Evolutionary conservation across 2,113 vertebrate species (phyloP).

Genomic region (Lamprotornis superbus): DNA sequence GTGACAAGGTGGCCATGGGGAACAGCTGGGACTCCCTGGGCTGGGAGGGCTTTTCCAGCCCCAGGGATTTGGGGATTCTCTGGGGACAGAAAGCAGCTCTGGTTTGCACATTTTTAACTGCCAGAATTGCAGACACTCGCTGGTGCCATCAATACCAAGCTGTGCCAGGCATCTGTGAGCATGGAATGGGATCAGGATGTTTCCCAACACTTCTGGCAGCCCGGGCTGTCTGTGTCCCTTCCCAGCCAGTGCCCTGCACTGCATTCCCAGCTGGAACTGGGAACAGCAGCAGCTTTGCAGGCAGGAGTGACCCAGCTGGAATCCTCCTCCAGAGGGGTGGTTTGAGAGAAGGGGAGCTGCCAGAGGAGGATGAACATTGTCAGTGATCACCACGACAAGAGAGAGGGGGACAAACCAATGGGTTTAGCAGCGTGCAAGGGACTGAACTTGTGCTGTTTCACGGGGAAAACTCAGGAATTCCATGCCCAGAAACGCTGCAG

Average conservation of each 20-base stretch:
- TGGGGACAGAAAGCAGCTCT: neutral
- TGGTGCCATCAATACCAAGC: neutral
- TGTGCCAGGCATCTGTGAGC: neutral
- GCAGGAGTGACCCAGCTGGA: conserved; percentile 10
- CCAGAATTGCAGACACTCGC: neutral
- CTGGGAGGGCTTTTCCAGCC: neutral
- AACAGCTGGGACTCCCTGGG: fast-evolving
- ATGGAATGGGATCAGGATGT: neutral
- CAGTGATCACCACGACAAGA: neutral
- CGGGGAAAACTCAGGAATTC: neutral
- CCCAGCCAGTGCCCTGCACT: neutral
- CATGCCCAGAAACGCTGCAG: neutral
- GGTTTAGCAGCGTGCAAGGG: neutral
- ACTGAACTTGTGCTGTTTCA: neutral
- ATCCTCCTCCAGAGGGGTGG: neutral
- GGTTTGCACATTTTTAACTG: neutral
- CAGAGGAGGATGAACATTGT: neutral
- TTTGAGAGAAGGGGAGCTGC: neutral
- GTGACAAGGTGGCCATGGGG: neutral
- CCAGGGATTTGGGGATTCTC: fast-evolving
- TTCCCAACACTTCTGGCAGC: conserved; percentile 39
- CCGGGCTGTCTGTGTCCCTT: neutral
- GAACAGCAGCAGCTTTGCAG: conserved; percentile 13
- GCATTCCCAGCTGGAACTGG: neutral
- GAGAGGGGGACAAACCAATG: neutral